Percentiles rank a stretch among this genome's conserved stretches.
Conservation (phyloP, 2,888 invertebrate species). For the Sinodicranocentrus sp. region DNA sequence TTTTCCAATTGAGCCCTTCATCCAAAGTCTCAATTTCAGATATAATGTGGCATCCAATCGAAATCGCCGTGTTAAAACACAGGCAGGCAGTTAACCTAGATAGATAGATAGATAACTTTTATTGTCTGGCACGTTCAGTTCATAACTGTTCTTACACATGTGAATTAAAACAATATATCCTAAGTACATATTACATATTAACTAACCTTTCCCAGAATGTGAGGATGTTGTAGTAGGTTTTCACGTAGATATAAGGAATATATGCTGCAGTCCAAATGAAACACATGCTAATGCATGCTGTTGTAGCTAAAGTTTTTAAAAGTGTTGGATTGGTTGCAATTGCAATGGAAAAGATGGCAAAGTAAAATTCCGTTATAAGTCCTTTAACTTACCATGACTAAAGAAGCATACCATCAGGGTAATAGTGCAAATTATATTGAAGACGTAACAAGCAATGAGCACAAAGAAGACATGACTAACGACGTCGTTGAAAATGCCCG, state of each 20-base stretch:
- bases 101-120: too few species aligned
- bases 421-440: conserved; percentile 35
- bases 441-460: conserved; percentile 48
- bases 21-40: conserved; percentile 41
- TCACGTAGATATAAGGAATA: conserved; percentile 56
- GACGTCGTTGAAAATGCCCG: conserved; percentile 14
- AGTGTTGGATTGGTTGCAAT: neutral
- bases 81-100: conserved; percentile 16
- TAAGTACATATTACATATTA: too few species aligned
- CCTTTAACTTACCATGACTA: conserved; percentile 34
- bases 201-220: conserved; percentile 25
- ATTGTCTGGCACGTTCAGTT: too few species aligned
- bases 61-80: conserved; percentile 46
- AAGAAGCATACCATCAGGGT: conserved; percentile 57
- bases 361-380: neutral
- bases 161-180: too few species aligned
- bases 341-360: neutral
- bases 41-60: conserved; percentile 56
- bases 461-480: conserved; percentile 39
- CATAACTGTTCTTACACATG: too few species aligned
- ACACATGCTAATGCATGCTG: conserved; percentile 51
- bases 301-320: conserved; percentile 27
- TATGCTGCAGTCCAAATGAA: conserved; percentile 47
- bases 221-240: conserved; percentile 29
- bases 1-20: conserved; percentile 25